Conservation (phyloP, 2,797 vertebrate genomes). For the Acanthopagrus latus region DNA sequence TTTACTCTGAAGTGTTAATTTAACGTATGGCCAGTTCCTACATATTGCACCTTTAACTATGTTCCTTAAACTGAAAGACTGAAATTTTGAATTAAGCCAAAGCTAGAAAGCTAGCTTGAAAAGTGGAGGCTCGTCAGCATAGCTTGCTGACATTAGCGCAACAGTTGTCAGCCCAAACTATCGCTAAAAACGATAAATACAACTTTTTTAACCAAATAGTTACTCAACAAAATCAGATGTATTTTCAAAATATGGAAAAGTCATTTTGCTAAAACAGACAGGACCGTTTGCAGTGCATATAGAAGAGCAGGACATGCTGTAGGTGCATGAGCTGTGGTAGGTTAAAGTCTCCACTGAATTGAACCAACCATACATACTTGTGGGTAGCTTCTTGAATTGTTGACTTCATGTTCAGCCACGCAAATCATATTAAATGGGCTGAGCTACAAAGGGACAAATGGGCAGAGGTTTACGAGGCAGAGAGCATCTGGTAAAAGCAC, state of each 20-base stretch:
- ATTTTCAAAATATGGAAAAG: constrained; percentile 16
- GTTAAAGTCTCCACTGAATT: constrained; percentile 23
- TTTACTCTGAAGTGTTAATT: no score
- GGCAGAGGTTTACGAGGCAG: constrained; percentile 68
- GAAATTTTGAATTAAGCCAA: background rate
- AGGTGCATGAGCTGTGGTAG: constrained; percentile 20
- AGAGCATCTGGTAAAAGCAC: constrained; percentile 74
- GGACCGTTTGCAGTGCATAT: constrained; percentile 1
- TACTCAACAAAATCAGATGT: background rate
- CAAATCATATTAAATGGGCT: constrained; percentile 65
- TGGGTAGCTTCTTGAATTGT: constrained; percentile 54
- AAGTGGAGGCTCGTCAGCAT: background rate
- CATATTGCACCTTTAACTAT: no score
- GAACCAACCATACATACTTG: constrained; percentile 35
- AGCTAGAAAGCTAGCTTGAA: background rate
- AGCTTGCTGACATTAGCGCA: background rate
- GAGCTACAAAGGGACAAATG: constrained; percentile 66
- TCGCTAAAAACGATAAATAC: background rate
- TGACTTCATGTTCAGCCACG: constrained; percentile 72
- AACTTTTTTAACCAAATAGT: background rate
- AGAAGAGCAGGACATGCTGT: constrained; percentile 17
- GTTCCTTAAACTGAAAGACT: no score
- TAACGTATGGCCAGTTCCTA: no score
- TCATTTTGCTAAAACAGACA: constrained; percentile 15
- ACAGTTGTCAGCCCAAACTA: no score